phyloP scores from a whole-genome alignment of 2,888 invertebrate genomes.

The Desoria tigrina region DNA sequence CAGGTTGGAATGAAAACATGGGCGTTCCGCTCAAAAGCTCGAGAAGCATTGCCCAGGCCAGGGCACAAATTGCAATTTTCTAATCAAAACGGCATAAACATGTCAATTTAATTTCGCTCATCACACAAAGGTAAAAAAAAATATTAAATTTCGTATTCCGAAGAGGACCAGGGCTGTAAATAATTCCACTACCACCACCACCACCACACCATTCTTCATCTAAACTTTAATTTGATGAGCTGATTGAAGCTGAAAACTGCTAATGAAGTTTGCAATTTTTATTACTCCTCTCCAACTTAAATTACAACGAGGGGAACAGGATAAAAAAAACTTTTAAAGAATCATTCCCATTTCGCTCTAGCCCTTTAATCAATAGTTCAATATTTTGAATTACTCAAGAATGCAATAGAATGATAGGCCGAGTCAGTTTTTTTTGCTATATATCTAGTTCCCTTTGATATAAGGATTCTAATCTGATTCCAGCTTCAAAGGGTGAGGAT shows the following conservation, averaged over 20 bases:
- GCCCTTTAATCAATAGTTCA: background rate
- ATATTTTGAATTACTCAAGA: background rate
- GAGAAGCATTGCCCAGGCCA: background rate
- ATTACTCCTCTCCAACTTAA: slow-evolving; percentile 13
- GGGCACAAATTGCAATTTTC: slow-evolving; percentile 26
- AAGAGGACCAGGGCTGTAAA: background rate
- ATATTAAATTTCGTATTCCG: background rate
- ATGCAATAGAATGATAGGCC: background rate
- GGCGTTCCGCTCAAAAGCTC: slow-evolving; percentile 1
- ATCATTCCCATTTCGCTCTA: background rate
- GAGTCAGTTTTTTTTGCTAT: background rate
- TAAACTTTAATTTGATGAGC: slow-evolving; percentile 10
- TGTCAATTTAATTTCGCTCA: slow-evolving; percentile 24
- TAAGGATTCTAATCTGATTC: background rate
- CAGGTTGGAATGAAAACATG: background rate
- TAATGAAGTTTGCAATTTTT: slow-evolving; percentile 46
- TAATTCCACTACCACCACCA: background rate
- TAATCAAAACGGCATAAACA: slow-evolving; percentile 31
- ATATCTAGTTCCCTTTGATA: too few relatives aligned
- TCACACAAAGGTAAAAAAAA: background rate
- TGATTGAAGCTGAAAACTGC: slow-evolving; percentile 14
- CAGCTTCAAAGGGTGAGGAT: slow-evolving; percentile 27
- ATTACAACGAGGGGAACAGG: background rate
- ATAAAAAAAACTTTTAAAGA: background rate
- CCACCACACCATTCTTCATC: slow-evolving; percentile 2